These are phyloP conservation scores for Oithona nana DNA, from an alignment of 2,888 invertebrate genomes.

Conservation along the genomic window DNA sequence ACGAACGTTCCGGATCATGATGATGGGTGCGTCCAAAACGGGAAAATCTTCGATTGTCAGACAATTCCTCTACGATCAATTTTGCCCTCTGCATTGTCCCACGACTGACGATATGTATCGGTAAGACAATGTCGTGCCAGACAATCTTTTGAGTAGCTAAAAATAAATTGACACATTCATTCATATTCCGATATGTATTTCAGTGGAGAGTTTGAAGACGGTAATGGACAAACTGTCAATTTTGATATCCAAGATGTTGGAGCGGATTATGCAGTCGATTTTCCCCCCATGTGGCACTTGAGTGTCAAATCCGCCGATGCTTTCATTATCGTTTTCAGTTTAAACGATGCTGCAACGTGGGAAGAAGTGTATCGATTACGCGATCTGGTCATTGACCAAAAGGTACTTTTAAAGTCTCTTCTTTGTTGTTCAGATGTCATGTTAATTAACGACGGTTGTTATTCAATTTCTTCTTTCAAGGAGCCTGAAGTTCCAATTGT, in stretches of 20 bases:
- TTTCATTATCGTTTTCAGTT: not conserved
- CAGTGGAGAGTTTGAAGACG: slow-evolving; percentile 25
- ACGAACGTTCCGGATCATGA: not conserved
- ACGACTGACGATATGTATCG: slow-evolving; percentile 30
- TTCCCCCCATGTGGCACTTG: slow-evolving; percentile 27
- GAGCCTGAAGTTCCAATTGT: not conserved
- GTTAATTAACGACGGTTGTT: no score
- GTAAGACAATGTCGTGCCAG: no score
- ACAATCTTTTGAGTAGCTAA: no score
- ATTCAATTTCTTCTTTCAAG: no score
- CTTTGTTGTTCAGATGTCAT: no score
- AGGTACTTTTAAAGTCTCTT: no score
- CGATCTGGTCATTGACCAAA: not conserved
- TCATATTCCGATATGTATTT: no score
- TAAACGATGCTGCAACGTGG: not conserved
- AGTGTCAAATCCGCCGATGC: slow-evolving; percentile 1
- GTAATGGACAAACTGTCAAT: slow-evolving; percentile 24
- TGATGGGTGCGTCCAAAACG: not conserved
- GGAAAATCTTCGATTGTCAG: slow-evolving; percentile 6
- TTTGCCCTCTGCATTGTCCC: slow-evolving; percentile 21
- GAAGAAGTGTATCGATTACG: not conserved
- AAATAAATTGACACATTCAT: no score
- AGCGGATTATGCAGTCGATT: slow-evolving; percentile 25
- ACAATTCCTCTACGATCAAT: slow-evolving; percentile 8
- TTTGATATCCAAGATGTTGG: slow-evolving; percentile 28